Base-by-base conservation (phyloP, 2,888 invertebrate species). In the Odontothrips loti region DNA sequence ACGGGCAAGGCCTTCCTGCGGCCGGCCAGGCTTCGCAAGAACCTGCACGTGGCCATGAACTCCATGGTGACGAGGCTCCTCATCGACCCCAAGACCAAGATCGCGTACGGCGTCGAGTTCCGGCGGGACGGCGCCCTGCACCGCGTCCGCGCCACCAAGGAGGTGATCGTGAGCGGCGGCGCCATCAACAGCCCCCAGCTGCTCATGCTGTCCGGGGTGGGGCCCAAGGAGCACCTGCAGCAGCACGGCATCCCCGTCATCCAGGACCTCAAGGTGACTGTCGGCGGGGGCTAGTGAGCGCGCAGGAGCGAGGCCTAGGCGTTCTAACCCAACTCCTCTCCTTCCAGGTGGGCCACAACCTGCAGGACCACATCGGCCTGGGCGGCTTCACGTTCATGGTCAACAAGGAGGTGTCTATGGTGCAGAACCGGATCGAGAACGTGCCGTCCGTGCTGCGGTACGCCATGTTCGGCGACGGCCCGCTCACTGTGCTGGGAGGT, bases 111-210 rank as follows among this genome's bases (percentile, higher is more conserved):
- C 0, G 93, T 96, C 0, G 94, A 95, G 86, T 95, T 96, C 85
- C 88, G 94, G 3, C 90, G 94, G 79, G 92, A 94, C 80, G 92
- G 92, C 80, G 92, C 92, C 87, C 86, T 93, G 0, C 91, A 93
- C 85, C 90, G 93, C 80, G 91, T 96, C 1, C 88, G 93, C 82
- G 95, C 96, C 0, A 90, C 90, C 51, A 96, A 94, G 86, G 97
- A 97, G 87, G 94, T 99, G 0, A 94, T 99, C 80, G 86, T 99
- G 1, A 95, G 96, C 0, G 96, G 94, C 0, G 99, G 99, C 0
- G 91, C 98, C 0, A 91, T 99, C 0, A 98, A 97, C 86, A 95
- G 97, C 0, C 96, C 99, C 0, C 98, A 99, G 86, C 86, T 99
- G 2, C 87, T 99, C 68, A 96, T 98, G 96, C 87, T 99, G 0